Base-by-base conservation (phyloP, 2,888 invertebrate genomes). In the Machimus atricapillus region DNA sequence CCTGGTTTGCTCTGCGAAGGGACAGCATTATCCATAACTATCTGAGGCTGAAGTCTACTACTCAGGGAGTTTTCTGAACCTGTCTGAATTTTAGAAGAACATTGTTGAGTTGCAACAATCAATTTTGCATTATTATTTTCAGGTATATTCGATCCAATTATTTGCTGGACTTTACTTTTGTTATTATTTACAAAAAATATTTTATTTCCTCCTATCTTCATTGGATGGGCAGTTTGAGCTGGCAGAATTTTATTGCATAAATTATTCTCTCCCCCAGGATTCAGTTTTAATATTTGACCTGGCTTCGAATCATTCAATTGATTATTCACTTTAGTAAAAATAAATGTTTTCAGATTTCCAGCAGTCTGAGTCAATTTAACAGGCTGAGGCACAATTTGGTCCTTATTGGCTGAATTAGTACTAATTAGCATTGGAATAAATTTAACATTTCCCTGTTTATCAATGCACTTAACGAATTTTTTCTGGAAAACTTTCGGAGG, bases 361-460 rank as follows among this genome's bases (percentile, higher is more conserved):
- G 14, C 7, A 74, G 23, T 7, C n/a, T 74, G 85, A 9, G 5
- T 16, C 74, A 9, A 43, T 83, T 66, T 56, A 2, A 34, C 14
- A 27, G 16, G 5, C 46, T 52, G 79, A 14, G 31, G 7, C 31
- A 16, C 16, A 23, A 37, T 43, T 43, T 73, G 37, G 2, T n/a
- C 34, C 37, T 56, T 86, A 37, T 9, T 34, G 1, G 16, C 9
- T 12, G 78, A 14, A 40, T 78, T 88, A 31, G 90, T 27, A 3
- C 89, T 90, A 1, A 91, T 89, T 0, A 90, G 86, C 90, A 91
- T 90, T 89, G 90, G 90, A 76, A 90, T 86, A 79, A 89, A 90
- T 88, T 90, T 90, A 2, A 90, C 88, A 88, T 90, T 91, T 0
- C 90, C 90, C 77, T 90, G 88, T 37, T 90, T 90, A 87, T 90